Conservation (phyloP, 2,888 invertebrate genomes). For the Euclidia mi region DNA sequence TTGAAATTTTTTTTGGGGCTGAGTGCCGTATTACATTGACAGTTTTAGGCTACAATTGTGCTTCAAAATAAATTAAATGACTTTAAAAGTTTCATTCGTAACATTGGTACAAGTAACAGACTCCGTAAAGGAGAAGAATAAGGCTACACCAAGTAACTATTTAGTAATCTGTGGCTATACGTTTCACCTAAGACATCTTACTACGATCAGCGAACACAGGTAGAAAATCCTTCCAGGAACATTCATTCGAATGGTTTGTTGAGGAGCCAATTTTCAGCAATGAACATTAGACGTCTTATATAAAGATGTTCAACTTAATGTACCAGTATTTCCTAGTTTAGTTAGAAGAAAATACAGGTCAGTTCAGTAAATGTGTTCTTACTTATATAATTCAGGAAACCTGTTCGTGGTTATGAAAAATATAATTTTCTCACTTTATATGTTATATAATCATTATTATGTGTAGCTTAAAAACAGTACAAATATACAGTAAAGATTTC, state of each 20-base stretch:
- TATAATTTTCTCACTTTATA: too few species aligned
- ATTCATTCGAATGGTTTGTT: slow-evolving; percentile 8
- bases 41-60: slow-evolving; percentile 12
- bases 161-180: too few species aligned
- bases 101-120: not conserved
- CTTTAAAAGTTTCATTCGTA: not conserved
- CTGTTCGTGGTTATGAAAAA: too few species aligned
- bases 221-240: slow-evolving; percentile 2
- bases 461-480: too few species aligned
- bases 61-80: not conserved
- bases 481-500: too few species aligned
- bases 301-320: slow-evolving; percentile 2
- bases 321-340: not conserved
- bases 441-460: too few species aligned
- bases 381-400: too few species aligned
- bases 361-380: not conserved
- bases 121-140: not conserved
- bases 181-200: slow-evolving; percentile 3
- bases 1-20: slow-evolving; percentile 32
- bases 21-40: slow-evolving; percentile 13
- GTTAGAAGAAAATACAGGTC: not conserved
- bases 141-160: too few species aligned
- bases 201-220: not conserved
- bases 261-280: not conserved
- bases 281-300: slow-evolving; percentile 1